phyloP scores from a whole-genome alignment of 2,113 vertebrate species.

The Platysternon megacephalum region DNA sequence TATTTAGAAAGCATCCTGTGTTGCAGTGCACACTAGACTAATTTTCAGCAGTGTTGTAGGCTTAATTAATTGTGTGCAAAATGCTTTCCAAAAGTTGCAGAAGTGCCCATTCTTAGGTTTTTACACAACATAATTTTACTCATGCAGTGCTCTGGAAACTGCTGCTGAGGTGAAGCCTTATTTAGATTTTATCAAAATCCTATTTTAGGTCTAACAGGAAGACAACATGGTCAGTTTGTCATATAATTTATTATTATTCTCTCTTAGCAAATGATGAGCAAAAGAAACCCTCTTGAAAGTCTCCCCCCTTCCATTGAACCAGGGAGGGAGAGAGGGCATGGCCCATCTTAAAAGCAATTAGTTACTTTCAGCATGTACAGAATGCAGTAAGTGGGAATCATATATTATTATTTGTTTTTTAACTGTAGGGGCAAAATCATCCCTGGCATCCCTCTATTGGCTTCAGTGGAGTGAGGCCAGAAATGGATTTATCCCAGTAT shows the following conservation, averaged over 20 bases:
- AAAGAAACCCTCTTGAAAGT: not conserved
- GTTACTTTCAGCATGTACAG: not conserved
- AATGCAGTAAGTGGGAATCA: not conserved
- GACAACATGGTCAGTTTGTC: not conserved
- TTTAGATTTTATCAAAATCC: not conserved
- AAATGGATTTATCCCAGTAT: not conserved
- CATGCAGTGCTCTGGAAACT: not conserved
- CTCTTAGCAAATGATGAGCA: not conserved
- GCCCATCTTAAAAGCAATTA: not conserved
- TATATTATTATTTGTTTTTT: not conserved
- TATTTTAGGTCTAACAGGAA: fast-evolving
- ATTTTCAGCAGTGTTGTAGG: not conserved
- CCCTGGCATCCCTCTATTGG: not conserved
- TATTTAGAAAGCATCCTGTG: too few species aligned
- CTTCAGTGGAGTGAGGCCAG: not conserved
- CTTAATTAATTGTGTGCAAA: not conserved
- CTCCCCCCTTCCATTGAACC: not conserved
- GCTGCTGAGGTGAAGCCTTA: not conserved
- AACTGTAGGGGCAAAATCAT: not conserved
- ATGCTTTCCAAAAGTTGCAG: not conserved
- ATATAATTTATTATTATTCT: not conserved
- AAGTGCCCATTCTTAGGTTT: not conserved
- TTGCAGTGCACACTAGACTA: not conserved
- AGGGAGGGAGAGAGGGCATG: not conserved
- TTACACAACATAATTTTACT: not conserved